A percentile compares a stretch with the other conserved stretches of the same genome.
Evolutionary conservation across 2,797 vertebrate species (phyloP).

Genomic region (Ctenochaetus hawaiiensis): DNA sequence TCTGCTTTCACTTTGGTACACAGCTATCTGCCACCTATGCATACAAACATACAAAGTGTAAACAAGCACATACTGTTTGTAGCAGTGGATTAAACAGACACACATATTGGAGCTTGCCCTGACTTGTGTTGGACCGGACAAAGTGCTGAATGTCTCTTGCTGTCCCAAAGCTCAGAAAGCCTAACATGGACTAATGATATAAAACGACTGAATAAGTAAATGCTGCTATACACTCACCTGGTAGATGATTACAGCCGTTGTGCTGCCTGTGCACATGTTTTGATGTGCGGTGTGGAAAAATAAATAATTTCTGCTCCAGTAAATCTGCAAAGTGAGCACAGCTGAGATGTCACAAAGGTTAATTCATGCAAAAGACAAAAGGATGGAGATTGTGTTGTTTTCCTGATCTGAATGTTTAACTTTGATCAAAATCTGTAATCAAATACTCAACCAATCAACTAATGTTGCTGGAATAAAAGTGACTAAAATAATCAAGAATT

Average conservation of each 20-base stretch:
- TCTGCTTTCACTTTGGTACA: no score
- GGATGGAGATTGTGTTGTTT: constrained; percentile 7
- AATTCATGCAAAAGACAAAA: constrained; percentile 33
- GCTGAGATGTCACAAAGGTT: constrained; percentile 49
- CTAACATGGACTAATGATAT: constrained; percentile 10
- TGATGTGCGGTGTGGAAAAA: constrained; percentile 61
- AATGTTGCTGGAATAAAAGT: not conserved
- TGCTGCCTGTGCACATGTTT: constrained; percentile 43
- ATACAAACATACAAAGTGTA: not conserved
- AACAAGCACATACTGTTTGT: constrained; percentile 12
- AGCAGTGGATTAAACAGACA: constrained; percentile 14
- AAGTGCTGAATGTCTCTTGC: constrained; percentile 42
- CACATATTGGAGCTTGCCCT: constrained; percentile 12
- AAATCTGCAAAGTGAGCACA: constrained; percentile 46
- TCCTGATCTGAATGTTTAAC: not conserved
- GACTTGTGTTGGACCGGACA: constrained; percentile 31
- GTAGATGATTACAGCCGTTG: constrained; percentile 17
- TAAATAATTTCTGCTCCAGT: constrained; percentile 53
- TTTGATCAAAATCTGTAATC: not conserved
- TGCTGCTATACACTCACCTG: constrained; percentile 6
- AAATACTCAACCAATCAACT: not conserved
- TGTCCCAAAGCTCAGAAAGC: constrained; percentile 20
- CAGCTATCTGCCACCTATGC: not conserved
- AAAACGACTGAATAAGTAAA: constrained; percentile 22
- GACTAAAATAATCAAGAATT: not conserved